phyloP scores from a whole-genome alignment of 1,140 invertebrate species.

The Bombus sylvicola region DNA sequence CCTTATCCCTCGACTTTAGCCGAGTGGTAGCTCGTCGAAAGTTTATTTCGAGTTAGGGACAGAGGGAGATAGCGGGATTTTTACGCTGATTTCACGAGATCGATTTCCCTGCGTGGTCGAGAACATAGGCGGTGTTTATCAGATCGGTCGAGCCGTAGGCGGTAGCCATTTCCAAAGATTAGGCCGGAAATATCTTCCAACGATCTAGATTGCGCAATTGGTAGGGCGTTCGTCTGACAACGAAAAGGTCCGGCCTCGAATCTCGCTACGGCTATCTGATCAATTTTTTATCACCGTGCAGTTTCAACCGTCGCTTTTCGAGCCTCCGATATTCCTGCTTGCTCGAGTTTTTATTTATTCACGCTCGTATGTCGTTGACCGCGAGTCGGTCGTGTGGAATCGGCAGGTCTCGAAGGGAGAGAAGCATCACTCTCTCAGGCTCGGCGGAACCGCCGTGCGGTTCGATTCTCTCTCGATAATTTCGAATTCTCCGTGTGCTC shows the following conservation, averaged over 20 bases:
- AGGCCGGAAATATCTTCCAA: not conserved
- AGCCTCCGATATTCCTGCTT: not conserved
- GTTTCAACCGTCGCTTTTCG: not conserved
- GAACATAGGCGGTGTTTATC: not conserved
- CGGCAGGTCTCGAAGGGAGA: not conserved
- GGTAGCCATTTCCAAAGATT: not conserved
- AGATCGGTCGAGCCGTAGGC: not conserved
- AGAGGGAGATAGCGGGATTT: not conserved
- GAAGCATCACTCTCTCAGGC: no score
- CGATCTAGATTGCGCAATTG: slow-evolving; percentile 33
- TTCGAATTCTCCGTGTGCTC: slow-evolving; percentile 37
- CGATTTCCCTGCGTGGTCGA: not conserved
- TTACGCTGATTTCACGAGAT: not conserved
- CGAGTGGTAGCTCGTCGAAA: not conserved
- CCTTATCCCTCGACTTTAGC: no score
- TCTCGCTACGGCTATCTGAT: slow-evolving; percentile 3
- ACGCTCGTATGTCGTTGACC: not conserved
- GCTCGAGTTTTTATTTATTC: slow-evolving; percentile 7
- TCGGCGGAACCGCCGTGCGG: no score
- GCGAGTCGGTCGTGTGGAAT: slow-evolving; percentile 1
- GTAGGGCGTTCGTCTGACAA: slow-evolving; percentile 5
- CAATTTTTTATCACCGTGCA: slow-evolving; percentile 2
- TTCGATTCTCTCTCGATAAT: slow-evolving; percentile 35
- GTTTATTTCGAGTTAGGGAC: not conserved
- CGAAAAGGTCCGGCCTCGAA: slow-evolving; percentile 11